Percentiles rank a stretch among this genome's conserved stretches.
These are phyloP conservation scores for Brachystomella parvula DNA, from an alignment of 1,140 invertebrate genomes.

Conservation along the genomic window DNA sequence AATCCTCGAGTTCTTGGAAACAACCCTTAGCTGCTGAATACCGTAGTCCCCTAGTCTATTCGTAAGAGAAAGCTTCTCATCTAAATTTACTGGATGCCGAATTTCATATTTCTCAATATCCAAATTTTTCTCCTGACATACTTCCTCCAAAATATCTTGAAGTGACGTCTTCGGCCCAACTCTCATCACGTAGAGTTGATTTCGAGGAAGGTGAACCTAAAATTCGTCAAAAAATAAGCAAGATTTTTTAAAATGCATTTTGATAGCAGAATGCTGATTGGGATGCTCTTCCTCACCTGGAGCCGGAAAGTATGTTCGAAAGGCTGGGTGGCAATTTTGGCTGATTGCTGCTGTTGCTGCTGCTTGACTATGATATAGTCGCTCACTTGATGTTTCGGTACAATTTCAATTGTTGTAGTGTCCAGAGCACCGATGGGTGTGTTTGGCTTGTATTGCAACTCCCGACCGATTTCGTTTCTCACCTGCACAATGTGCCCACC, in stretches of 20 bases:
- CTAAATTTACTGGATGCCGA: conserved; percentile 64
- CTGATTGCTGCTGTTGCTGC: conserved; percentile 28
- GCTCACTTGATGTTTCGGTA: conserved; percentile 52
- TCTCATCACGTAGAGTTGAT: conserved; percentile 68
- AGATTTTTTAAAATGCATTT: not conserved
- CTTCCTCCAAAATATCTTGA: conserved; percentile 58
- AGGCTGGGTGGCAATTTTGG: conserved; percentile 48
- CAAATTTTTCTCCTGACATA: conserved; percentile 72
- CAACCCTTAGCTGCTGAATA: conserved; percentile 57
- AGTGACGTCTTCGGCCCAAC: conserved; percentile 59
- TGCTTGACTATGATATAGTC: conserved; percentile 45
- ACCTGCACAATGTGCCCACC: conserved; percentile 63
- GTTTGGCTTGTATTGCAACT: conserved; percentile 65
- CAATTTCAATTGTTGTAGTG: conserved; percentile 51
- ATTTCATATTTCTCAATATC: conserved; percentile 67
- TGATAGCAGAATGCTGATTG: not conserved
- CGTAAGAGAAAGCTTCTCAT: conserved; percentile 52
- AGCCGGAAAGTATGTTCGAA: conserved; percentile 69
- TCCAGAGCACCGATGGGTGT: conserved; percentile 62
- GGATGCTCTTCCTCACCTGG: conserved; percentile 47
- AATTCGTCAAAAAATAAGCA: conserved; percentile 23
- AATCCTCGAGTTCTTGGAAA: conserved; percentile 48
- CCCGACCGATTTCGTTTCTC: conserved; percentile 51
- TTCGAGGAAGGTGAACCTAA: conserved; percentile 70
- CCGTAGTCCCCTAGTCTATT: conserved; percentile 56